phyloP scores from a whole-genome alignment of 2,888 invertebrate genomes.

The Oligia fasciuncula region DNA sequence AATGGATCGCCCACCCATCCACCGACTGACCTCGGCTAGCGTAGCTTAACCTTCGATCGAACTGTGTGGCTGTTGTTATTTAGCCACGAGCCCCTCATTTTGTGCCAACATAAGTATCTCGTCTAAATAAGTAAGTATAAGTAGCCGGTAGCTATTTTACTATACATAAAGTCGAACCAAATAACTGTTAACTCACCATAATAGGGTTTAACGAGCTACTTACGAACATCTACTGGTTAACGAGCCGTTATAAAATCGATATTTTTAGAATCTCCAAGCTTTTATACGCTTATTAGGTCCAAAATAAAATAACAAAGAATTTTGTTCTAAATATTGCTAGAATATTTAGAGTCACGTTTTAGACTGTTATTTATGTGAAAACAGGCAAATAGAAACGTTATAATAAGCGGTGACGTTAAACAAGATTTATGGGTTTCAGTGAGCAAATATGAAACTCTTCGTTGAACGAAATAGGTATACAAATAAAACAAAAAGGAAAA shows the following conservation, averaged over 20 bases:
- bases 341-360: conserved; percentile 38
- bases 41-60: background rate
- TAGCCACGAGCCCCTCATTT: background rate
- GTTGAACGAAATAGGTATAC: background rate
- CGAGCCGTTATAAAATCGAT: conserved; percentile 53
- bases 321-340: conserved; percentile 29
- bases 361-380: conserved; percentile 55
- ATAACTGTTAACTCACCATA: conserved; percentile 44
- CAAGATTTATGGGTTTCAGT: conserved; percentile 53
- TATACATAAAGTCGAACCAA: conserved; percentile 11
- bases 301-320: conserved; percentile 44
- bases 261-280: conserved; percentile 52
- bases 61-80: background rate
- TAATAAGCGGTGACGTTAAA: conserved; percentile 43
- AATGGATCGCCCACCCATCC: background rate
- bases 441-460: conserved; percentile 52
- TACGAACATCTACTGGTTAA: conserved; percentile 37
- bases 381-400: conserved; percentile 47
- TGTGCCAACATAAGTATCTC: background rate
- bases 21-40: background rate
- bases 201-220: conserved; percentile 45
- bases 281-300: conserved; percentile 43
- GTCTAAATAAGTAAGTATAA: background rate
- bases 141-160: background rate
- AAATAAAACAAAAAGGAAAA: conserved; percentile 13